Percentiles rank a stretch among this genome's conserved stretches.
Conservation (phyloP, 2,888 invertebrate genomes). For the Priocnemis perturbator region DNA sequence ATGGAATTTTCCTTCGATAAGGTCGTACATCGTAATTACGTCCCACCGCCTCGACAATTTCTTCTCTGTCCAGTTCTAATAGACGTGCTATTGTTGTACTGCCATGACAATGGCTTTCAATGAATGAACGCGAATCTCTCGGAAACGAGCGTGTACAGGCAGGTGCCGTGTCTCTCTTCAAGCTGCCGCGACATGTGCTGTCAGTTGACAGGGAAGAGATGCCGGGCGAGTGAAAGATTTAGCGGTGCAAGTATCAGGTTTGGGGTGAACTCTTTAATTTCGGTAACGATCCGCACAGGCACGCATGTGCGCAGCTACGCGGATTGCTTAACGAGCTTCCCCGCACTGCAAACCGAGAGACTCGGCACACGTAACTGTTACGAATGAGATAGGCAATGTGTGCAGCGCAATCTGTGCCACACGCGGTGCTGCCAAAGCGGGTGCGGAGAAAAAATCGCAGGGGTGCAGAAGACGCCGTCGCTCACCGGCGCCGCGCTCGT, state of each 20-base stretch:
- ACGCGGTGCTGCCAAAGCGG: no score
- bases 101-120: no score
- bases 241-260: no score
- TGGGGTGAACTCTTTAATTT: conserved; percentile 39
- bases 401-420: conserved; percentile 9
- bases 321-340: conserved; percentile 44
- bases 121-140: no score
- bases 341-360: conserved; percentile 37
- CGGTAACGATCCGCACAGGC: conserved; percentile 43
- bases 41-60: no score
- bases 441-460: background rate
- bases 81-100: no score
- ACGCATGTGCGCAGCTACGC: conserved; percentile 38
- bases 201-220: conserved; percentile 5
- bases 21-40: no score
- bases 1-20: no score
- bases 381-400: conserved; percentile 27
- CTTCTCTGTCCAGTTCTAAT: no score
- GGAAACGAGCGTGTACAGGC: background rate
- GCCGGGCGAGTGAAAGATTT: no score
- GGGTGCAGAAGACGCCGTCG: background rate
- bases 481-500: no score
- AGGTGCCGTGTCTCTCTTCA: background rate
- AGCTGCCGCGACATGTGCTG: no score
- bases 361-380: conserved; percentile 30